Percentiles rank a stretch among this genome's conserved stretches.
These are phyloP conservation scores for Lepus europaeus DNA, from an alignment of 2,113 vertebrate genomes.

Conservation along the genomic window DNA sequence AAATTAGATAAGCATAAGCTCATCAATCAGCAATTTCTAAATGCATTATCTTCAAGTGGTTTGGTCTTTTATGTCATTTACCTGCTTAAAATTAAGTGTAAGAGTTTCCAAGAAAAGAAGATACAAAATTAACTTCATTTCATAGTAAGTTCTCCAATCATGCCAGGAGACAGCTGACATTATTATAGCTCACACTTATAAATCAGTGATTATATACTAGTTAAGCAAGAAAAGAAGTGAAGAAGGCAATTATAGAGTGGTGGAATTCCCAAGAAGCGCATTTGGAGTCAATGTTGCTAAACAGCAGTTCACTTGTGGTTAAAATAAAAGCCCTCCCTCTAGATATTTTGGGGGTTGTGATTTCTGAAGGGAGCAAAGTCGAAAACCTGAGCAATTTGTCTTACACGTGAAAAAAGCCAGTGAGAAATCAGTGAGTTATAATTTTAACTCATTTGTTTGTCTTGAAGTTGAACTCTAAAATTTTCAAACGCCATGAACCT, in stretches of 20 bases:
- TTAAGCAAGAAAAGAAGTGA: conserved; percentile 74
- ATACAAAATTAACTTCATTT: conserved; percentile 80
- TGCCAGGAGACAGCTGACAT: conserved; percentile 70
- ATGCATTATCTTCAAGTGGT: conserved; percentile 69
- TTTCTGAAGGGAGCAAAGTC: not conserved
- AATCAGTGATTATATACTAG: conserved; percentile 74
- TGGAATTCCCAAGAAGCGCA: conserved; percentile 60
- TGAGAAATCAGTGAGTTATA: not conserved
- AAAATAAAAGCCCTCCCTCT: not conserved
- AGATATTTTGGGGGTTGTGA: conserved; percentile 37
- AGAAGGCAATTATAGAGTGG: conserved; percentile 55
- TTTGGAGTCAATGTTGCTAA: conserved; percentile 59
- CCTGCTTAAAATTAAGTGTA: conserved; percentile 76
- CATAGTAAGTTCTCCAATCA: conserved; percentile 70
- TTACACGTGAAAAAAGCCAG: not conserved
- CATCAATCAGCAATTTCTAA: conserved; percentile 74
- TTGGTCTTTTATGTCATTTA: conserved; percentile 73
- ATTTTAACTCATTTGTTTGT: conserved; percentile 37
- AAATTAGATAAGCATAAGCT: conserved; percentile 72
- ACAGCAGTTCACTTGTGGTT: conserved; percentile 55
- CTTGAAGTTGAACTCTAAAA: conserved; percentile 51
- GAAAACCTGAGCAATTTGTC: not conserved
- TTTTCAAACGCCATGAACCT: not conserved
- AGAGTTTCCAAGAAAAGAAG: conserved; percentile 74
- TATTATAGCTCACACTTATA: conserved; percentile 68